Percentiles rank a stretch among this genome's conserved stretches.
Evolutionary conservation across 2,888 invertebrate genomes (phyloP).

Genomic region (Apomyelois bistriatella): DNA sequence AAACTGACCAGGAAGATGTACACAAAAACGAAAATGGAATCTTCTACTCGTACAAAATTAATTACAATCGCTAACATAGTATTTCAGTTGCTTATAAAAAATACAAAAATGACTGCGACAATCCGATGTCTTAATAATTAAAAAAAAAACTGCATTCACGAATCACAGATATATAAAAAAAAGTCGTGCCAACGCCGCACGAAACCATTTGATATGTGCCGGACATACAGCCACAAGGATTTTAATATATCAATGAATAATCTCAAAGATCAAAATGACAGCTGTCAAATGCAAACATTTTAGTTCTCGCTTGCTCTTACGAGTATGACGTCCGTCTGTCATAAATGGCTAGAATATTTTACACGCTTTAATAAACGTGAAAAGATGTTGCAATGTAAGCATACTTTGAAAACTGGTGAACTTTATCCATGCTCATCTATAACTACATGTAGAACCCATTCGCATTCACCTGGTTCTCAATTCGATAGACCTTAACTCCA

Average conservation of each 20-base stretch:
- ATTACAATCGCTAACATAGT: conserved; percentile 27
- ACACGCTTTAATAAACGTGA: no score
- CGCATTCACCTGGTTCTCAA: no score
- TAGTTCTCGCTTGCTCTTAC: no score
- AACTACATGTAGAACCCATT: no score
- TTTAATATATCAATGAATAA: background rate
- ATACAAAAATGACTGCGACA: conserved; percentile 43
- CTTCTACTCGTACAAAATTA: conserved; percentile 43
- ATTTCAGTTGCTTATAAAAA: conserved; percentile 35
- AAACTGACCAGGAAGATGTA: conserved; percentile 28
- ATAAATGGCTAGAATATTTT: no score
- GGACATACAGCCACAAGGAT: conserved; percentile 17
- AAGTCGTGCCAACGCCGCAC: conserved; percentile 45
- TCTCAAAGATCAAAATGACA: background rate
- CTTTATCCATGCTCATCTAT: no score
- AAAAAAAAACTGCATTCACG: conserved; percentile 51
- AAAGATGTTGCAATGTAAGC: no score
- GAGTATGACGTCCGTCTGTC: no score
- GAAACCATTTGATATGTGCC: conserved; percentile 65
- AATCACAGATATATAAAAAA: conserved; percentile 67
- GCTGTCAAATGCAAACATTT: background rate
- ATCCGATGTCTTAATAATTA: conserved; percentile 33
- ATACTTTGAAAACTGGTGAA: no score
- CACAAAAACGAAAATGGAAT: conserved; percentile 21
- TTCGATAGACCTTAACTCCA: no score